These are phyloP conservation scores for Microcaecilia unicolor DNA, from an alignment of 2,797 vertebrate species.

Conservation along the genomic window DNA sequence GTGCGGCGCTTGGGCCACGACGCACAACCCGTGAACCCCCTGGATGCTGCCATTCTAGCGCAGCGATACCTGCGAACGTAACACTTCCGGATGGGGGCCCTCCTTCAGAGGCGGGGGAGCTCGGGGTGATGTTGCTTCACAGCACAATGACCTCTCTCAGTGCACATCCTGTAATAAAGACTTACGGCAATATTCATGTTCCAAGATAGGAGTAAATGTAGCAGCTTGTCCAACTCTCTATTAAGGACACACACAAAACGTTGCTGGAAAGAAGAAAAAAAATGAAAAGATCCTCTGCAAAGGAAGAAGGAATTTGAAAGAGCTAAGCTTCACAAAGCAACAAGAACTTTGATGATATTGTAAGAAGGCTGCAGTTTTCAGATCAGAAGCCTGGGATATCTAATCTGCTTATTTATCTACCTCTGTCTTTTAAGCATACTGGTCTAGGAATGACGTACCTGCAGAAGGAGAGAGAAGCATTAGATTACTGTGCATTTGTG, in stretches of 20 bases:
- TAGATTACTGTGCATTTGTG: slow-evolving; percentile 18
- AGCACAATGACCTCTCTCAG: slow-evolving; percentile 22
- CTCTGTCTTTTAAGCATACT: slow-evolving; percentile 76
- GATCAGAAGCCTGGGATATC: slow-evolving; percentile 54
- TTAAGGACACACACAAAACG: slow-evolving; percentile 31
- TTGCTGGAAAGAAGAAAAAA: no score
- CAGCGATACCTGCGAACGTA: slow-evolving; percentile 93
- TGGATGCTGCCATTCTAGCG: slow-evolving; percentile 90
- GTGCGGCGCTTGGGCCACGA: slow-evolving; percentile 90
- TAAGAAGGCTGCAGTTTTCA: slow-evolving; percentile 43
- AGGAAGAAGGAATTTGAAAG: slow-evolving; percentile 39
- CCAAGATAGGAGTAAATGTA: slow-evolving; percentile 61
- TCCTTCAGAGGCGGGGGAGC: no score
- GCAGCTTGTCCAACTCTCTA: slow-evolving; percentile 51
- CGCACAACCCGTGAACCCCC: slow-evolving; percentile 87
- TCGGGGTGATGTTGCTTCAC: no score
- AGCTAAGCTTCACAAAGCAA: slow-evolving; percentile 46
- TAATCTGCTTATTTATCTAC: slow-evolving; percentile 82
- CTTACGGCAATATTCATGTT: slow-evolving; percentile 21
- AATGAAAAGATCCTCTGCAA: no score
- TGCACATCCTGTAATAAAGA: slow-evolving; percentile 15
- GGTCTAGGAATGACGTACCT: slow-evolving; percentile 62
- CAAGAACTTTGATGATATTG: slow-evolving; percentile 46
- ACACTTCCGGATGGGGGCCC: not conserved
- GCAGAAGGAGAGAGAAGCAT: slow-evolving; percentile 51